Conservation (phyloP, 2,888 invertebrate genomes). For the Aporophyla nigra region DNA sequence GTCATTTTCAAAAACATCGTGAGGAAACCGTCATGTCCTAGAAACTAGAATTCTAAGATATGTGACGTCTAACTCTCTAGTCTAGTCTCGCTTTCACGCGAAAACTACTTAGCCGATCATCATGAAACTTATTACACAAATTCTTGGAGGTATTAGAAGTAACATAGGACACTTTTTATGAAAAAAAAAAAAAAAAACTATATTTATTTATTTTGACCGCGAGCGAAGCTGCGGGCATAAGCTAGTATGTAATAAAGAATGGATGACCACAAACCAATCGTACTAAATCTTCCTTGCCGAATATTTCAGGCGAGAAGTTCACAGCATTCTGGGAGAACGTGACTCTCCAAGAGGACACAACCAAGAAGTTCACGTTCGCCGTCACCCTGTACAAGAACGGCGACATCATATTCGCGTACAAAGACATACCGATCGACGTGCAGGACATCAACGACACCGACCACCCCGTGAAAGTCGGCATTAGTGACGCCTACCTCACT, state of each 20-base stretch:
- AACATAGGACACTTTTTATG: too few species aligned
- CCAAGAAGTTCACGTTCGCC: conserved; percentile 97
- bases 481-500: conserved; percentile 99
- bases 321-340: conserved; percentile 99
- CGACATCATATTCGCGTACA: conserved; percentile 98
- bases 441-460: conserved; percentile 94
- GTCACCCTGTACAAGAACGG: conserved; percentile 96
- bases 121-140: too few species aligned
- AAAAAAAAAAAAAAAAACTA: too few species aligned
- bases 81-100: too few species aligned
- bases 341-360: conserved; percentile 94
- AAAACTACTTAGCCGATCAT: too few species aligned
- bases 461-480: conserved; percentile 99
- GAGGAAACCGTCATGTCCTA: too few species aligned
- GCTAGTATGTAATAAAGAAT: background rate
- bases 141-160: too few species aligned
- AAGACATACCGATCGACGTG: conserved; percentile 95
- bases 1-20: too few species aligned
- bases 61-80: too few species aligned
- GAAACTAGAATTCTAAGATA: too few species aligned
- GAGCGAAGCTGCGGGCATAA: too few species aligned
- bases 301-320: conserved; percentile 94
- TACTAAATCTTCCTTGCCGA: background rate
- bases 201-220: too few species aligned
- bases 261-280: background rate